These are phyloP conservation scores for Plectrocnemia conspersa DNA, from an alignment of 1,140 invertebrate species.

Conservation along the genomic window DNA sequence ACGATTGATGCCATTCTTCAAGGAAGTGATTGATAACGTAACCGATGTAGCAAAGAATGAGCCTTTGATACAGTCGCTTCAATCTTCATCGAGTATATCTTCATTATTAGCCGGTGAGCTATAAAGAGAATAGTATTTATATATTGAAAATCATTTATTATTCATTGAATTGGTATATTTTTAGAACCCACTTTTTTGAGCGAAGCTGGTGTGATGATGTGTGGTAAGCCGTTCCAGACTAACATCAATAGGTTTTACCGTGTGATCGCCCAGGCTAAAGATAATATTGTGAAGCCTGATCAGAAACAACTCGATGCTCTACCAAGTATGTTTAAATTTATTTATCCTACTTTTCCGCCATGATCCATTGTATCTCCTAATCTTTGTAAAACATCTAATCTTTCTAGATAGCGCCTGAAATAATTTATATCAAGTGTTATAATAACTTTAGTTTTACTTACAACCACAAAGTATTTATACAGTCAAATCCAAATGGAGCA, in stretches of 20 bases:
- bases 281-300: slow-evolving; percentile 51
- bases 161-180: slow-evolving; percentile 13
- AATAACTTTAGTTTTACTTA: no score
- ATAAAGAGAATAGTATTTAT: no score
- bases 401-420: no score
- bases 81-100: slow-evolving; percentile 25
- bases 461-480: no score
- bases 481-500: no score
- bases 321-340: slow-evolving; percentile 61
- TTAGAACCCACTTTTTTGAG: slow-evolving; percentile 47
- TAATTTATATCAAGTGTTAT: no score
- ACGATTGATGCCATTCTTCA: slow-evolving; percentile 46
- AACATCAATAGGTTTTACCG: slow-evolving; percentile 49
- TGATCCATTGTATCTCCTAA: no score
- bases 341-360: no score
- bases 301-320: slow-evolving; percentile 50
- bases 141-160: slow-evolving; percentile 8
- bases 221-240: slow-evolving; percentile 53
- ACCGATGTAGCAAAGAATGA: slow-evolving; percentile 39
- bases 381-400: no score
- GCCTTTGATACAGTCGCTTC: slow-evolving; percentile 41
- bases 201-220: slow-evolving; percentile 55
- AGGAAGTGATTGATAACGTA: slow-evolving; percentile 40
- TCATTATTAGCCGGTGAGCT: slow-evolving; percentile 26
- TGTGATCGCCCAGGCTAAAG: slow-evolving; percentile 51